A percentile compares a stretch with the other conserved stretches of the same genome.
phyloP scores from a whole-genome alignment of 2,113 vertebrate species.

The Bos javanicus region DNA sequence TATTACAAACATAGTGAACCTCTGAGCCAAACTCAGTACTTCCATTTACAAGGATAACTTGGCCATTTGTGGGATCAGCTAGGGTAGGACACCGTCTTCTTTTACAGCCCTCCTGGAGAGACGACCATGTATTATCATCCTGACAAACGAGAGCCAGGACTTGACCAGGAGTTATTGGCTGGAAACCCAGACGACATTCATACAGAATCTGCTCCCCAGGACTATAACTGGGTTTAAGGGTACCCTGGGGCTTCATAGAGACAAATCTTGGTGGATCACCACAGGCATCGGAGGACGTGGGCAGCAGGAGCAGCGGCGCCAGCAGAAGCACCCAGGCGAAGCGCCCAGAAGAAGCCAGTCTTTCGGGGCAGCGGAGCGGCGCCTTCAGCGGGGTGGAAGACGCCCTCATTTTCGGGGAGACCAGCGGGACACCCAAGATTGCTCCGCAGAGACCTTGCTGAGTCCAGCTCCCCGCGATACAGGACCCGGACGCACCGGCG shows the following conservation, averaged over 20 bases:
- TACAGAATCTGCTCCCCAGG: background rate
- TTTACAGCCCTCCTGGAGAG: background rate
- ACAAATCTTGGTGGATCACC: background rate
- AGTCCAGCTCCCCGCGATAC: no score
- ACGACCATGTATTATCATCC: background rate
- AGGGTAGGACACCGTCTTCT: background rate
- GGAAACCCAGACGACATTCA: conserved; percentile 3
- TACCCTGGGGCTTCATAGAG: background rate
- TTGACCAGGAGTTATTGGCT: fast-evolving
- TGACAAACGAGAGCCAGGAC: background rate
- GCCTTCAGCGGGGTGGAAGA: no score
- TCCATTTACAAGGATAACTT: fast-evolving
- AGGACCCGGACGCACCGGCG: no score
- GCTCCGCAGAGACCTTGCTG: no score
- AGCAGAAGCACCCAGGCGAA: no score
- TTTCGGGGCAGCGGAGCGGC: no score
- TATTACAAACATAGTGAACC: conserved; percentile 54
- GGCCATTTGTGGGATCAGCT: background rate
- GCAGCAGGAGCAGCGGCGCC: no score
- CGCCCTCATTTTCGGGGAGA: no score
- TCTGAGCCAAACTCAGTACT: conserved; percentile 46
- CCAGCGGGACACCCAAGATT: no score
- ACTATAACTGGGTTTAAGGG: fast-evolving
- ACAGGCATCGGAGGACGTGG: conserved; percentile 37
- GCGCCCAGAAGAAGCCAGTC: no score